Evolutionary conservation across 2,888 invertebrate genomes (phyloP).

Genomic region (Drosophila nigricruria): DNA sequence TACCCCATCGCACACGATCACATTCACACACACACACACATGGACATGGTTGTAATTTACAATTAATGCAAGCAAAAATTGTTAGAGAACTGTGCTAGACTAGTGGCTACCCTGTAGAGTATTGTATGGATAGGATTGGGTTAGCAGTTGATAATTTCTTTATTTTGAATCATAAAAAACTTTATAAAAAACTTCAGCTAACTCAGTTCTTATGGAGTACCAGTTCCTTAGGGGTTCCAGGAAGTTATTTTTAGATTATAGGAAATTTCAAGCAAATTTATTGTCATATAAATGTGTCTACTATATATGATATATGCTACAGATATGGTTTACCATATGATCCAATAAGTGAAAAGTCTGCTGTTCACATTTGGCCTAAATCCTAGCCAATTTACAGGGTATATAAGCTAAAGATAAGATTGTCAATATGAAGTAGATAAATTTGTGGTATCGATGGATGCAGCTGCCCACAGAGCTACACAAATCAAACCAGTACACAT

Average conservation of each 20-base stretch:
- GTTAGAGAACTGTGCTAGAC: neutral
- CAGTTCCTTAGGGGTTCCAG: too few relatives aligned
- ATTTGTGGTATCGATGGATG: constrained; percentile 65
- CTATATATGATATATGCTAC: neutral
- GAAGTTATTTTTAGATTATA: too few relatives aligned
- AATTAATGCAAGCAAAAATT: constrained; percentile 19
- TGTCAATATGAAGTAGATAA: constrained; percentile 43
- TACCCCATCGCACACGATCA: constrained; percentile 42
- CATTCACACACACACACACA: neutral
- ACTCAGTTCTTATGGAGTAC: neutral
- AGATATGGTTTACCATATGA: neutral
- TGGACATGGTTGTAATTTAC: constrained; percentile 11
- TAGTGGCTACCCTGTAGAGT: constrained; percentile 19
- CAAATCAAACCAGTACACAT: neutral
- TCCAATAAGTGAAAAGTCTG: neutral
- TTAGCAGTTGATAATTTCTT: neutral
- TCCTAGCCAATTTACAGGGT: neutral
- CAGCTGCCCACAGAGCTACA: neutral
- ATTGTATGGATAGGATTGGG: neutral
- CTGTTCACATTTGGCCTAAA: neutral
- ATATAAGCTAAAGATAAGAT: neutral
- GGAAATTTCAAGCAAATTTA: too few relatives aligned
- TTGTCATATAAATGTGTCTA: too few relatives aligned
- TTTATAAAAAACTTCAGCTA: neutral
- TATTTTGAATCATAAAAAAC: neutral